phyloP scores from a whole-genome alignment of 2,113 vertebrate species.

The Lucifuga dentata region DNA sequence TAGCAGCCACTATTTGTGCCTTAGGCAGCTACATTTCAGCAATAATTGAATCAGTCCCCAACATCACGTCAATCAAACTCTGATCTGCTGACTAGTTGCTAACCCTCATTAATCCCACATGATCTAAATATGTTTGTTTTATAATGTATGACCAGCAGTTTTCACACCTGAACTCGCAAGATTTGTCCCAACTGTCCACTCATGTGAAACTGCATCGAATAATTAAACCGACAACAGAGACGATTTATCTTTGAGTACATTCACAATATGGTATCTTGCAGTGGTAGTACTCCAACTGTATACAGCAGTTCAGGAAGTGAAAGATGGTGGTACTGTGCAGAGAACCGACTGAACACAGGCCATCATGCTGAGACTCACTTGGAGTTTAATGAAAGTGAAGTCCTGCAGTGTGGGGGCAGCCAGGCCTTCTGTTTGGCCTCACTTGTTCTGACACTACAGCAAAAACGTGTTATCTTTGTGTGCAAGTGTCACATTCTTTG shows the following conservation, averaged over 20 bases:
- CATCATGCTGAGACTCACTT: constrained; percentile 32
- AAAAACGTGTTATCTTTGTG: constrained; percentile 18
- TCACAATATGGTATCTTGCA: constrained; percentile 19
- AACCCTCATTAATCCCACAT: not conserved
- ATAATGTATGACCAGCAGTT: not conserved
- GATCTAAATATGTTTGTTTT: not conserved
- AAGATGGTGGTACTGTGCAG: constrained; percentile 24
- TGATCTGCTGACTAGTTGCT: not conserved
- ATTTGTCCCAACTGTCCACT: not conserved
- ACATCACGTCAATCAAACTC: constrained; percentile 25
- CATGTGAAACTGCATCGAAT: constrained; percentile 15
- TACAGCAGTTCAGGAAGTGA: constrained; percentile 20
- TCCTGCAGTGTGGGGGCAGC: constrained; percentile 41
- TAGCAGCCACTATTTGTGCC: constrained; percentile 2
- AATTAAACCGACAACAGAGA: constrained; percentile 29
- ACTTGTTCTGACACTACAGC: constrained; percentile 31
- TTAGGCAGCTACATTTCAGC: constrained; percentile 15
- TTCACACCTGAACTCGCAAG: not conserved
- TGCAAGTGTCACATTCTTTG: constrained; percentile 1
- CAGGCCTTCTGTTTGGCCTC: constrained; percentile 51
- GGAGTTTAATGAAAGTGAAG: constrained; percentile 58
- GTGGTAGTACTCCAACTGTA: constrained; percentile 4
- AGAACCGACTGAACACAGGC: constrained; percentile 34
- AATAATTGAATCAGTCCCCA: constrained; percentile 5
- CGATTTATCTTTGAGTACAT: constrained; percentile 15